Evolutionary conservation across 2,888 invertebrate genomes (phyloP).

Genomic region (Polyommatus icarus): DNA sequence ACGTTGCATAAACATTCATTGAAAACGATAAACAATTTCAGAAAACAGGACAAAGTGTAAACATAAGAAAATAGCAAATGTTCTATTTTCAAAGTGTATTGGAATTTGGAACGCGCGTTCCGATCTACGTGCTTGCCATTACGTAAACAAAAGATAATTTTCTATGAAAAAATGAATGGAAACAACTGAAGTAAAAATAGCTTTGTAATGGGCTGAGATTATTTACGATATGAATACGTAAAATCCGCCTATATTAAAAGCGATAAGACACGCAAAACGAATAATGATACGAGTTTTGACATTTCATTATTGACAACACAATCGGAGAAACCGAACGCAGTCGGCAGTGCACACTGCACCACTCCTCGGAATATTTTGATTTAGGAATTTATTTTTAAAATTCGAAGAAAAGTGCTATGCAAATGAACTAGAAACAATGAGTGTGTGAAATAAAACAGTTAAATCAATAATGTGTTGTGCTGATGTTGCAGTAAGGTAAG

Average conservation of each 20-base stretch:
- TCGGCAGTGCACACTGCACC: constrained; percentile 43
- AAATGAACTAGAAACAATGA: background rate
- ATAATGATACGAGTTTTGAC: background rate
- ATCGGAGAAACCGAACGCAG: constrained; percentile 42
- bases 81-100: constrained; percentile 42
- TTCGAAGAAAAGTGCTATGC: background rate
- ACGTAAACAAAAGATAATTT: constrained; percentile 31
- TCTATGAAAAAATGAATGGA: background rate
- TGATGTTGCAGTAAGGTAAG: constrained; percentile 9
- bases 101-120: constrained; percentile 50
- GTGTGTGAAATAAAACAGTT: constrained; percentile 5
- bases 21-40: background rate
- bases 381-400: constrained; percentile 17
- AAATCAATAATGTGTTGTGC: constrained; percentile 5
- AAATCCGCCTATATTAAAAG: background rate
- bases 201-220: background rate
- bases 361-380: constrained; percentile 51
- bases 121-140: constrained; percentile 38
- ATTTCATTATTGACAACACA: constrained; percentile 34
- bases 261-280: constrained; percentile 3
- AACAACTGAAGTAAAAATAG: background rate
- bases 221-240: background rate
- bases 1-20: background rate
- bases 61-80: constrained; percentile 15
- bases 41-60: background rate